Evolutionary conservation across 2,113 vertebrate species (phyloP).

Genomic region (Rhombomys opimus): DNA sequence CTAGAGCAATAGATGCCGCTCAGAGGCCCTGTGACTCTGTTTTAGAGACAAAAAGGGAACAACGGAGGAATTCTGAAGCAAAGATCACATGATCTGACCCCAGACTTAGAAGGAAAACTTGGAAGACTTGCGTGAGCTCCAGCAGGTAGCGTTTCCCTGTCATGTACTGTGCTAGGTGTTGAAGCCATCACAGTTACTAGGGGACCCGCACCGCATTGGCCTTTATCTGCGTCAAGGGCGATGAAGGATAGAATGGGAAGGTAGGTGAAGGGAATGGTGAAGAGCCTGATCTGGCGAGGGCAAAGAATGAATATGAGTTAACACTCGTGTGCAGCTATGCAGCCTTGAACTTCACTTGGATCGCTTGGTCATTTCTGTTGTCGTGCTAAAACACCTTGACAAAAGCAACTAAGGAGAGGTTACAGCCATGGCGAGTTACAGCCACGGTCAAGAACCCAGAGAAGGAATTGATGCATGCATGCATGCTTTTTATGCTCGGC

Average conservation of each 20-base stretch:
- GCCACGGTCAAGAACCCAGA: neutral
- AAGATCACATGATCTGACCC: neutral
- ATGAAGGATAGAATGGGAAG: neutral
- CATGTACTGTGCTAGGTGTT: neutral
- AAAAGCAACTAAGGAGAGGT: neutral
- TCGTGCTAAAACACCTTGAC: neutral
- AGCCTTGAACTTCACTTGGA: neutral
- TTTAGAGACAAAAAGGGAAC: neutral
- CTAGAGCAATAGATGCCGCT: neutral
- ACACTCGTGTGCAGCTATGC: neutral
- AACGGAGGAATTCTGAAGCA: neutral
- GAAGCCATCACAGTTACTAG: neutral
- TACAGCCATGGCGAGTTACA: neutral
- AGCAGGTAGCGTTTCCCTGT: neutral
- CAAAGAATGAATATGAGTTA: neutral
- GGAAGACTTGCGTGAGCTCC: neutral
- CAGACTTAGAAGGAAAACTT: slow-evolving; percentile 10
- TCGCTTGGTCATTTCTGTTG: neutral
- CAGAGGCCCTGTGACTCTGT: neutral
- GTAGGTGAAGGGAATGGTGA: neutral
- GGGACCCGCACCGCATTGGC: neutral
- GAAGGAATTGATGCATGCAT: neutral
- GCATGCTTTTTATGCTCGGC: neutral
- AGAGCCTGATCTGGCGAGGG: neutral
- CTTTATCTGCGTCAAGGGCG: neutral